These are phyloP conservation scores for Alethe diademata DNA, from an alignment of 2,113 vertebrate species.

Conservation along the genomic window DNA sequence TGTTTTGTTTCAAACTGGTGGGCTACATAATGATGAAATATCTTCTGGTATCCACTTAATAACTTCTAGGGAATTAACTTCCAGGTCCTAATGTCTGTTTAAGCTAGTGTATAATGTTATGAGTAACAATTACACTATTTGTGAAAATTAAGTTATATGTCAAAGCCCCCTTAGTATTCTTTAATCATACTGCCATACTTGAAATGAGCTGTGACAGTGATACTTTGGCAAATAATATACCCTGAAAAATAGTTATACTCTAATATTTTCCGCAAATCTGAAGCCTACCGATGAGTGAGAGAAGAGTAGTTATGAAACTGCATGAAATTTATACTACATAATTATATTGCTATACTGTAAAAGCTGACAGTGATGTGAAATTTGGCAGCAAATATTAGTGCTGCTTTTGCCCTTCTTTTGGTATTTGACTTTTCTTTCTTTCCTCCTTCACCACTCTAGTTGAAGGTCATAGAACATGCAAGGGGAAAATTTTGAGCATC, in stretches of 20 bases:
- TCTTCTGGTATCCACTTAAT: neutral
- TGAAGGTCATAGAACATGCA: neutral
- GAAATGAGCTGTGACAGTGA: constrained; percentile 46
- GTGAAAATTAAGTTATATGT: neutral
- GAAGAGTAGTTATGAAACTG: constrained; percentile 4
- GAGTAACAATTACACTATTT: neutral
- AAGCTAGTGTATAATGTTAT: neutral
- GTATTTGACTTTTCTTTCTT: neutral
- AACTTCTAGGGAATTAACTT: constrained; percentile 4
- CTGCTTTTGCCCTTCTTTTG: neutral
- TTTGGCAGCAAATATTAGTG: constrained; percentile 12
- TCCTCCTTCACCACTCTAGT: neutral
- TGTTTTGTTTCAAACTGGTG: neutral
- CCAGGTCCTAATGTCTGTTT: neutral
- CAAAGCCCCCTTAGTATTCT: neutral
- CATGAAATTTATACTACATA: constrained; percentile 9
- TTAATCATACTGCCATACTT: neutral
- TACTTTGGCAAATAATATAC: constrained; percentile 42
- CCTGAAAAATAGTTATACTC: constrained; percentile 41
- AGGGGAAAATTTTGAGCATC: neutral
- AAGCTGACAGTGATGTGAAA: constrained; percentile 14
- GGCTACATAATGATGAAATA: neutral
- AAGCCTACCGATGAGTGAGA: neutral
- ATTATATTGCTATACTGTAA: neutral
- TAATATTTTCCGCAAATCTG: constrained; percentile 41